Base-by-base conservation (phyloP, 2,888 invertebrate species). In the Lasioglossum calceatum region DNA sequence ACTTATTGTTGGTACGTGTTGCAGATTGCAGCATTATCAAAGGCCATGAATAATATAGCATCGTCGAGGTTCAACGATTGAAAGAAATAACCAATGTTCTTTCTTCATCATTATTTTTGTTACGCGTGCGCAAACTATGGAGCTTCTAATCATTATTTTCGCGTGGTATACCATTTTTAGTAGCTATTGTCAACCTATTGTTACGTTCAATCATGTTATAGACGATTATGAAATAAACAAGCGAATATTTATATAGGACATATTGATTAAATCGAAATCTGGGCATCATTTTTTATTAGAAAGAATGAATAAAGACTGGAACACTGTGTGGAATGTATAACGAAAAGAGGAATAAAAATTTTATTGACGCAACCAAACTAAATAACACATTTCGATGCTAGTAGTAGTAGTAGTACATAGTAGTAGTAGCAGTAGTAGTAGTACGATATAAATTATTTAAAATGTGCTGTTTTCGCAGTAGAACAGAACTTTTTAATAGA, bases 401-500 rank as follows among this genome's bases (percentile, higher is more conserved):
- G 36, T 36, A 4, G 4, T 36, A 36, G 2, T 36, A 36, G 2
- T 2, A 36, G 36, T 36, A 4, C 0, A 4, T 36, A 36, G 0
- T 36, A 36, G 36, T 36, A 36, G 36, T 36, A 44, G 44, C n/a
- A n/a, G 19, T 8, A n/a, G n/a, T n/a, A 23, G 58, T 27, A 61
- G 32, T 4, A 61, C 3, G 32, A 14, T 27, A 36, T 36, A 10
- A 39, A 39, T 42, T 79, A 92, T 47, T 90, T 90, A 19, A 89
- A 87, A 50, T 77, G 87, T 2, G 92, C 73, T 14, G 87, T 86
- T 74, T 87, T 90, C 73, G 79, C 75, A 10, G 91, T 87, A 7
- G 94, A 91, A 47, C 93, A 94, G 10, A 94, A 78, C 32, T 92
- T 90, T 79, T 94, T 95, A 42, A 95, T 88, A 0, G 91, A 93